Base-by-base conservation (phyloP, 2,113 vertebrate species). In the Seriola aureovittata region DNA sequence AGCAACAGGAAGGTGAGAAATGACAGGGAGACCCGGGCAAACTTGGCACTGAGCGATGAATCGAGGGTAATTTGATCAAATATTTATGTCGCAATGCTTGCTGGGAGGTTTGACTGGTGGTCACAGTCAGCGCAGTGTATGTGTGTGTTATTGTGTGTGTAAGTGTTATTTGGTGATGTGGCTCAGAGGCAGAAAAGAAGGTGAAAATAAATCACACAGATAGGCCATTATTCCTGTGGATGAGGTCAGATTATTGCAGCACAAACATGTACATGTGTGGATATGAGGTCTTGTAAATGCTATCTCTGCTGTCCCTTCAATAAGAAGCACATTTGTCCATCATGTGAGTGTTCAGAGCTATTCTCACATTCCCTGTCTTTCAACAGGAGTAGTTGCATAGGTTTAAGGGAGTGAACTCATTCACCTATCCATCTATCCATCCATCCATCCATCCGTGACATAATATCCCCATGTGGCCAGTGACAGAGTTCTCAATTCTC, bases 41-140 rank as follows among this genome's bases (percentile, higher is more conserved):
- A 86, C 11, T 64, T 82, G 85, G 67, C 77, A 78, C 1, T 58
- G 70, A 82, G 62, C 16, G 44, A 82, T 78, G 72, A 17, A 23
- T 85, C 50, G 12, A 46, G 40, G 67, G 57, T 75, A 69, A 80
- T 74, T 76, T 46, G 50, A 80, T 93, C 21, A 88, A 90, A 92
- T 59, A 91, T 89, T 86, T 13, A 92, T 84, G 80, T 59, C 3
- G 23, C 69, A 82, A 16, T 82, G 77, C 78, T 23, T 54, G 63
- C 67, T 77, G 67, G 77, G 64, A 82, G 81, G 52, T 76, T 44
- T 67, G 48, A 70, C 67, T 71, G 65, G 42, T 75, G 58, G 29
- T 75, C 48, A 69, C 23, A 85, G 71, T 52, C 32, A 34, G 44
- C 14, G 16, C 55, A 65, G 6, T 58, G 52, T 7, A 42, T 69